phyloP scores from a whole-genome alignment of 2,113 vertebrate species.

The Zonotrichia leucophrys region DNA sequence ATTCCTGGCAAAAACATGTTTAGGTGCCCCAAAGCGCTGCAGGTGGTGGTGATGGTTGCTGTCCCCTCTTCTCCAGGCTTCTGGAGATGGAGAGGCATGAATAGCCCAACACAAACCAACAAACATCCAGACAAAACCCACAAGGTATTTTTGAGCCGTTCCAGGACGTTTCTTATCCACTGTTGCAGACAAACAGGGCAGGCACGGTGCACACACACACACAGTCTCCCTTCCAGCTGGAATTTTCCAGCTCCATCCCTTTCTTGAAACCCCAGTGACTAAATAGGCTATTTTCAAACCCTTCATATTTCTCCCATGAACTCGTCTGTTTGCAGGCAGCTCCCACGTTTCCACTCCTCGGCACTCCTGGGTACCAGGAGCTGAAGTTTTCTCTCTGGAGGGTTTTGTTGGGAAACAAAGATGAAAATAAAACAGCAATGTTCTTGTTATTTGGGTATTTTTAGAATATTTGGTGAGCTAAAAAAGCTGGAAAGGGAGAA shows the following conservation, averaged over 20 bases:
- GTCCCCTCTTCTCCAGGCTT: conserved; percentile 36
- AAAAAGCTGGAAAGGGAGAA: conserved; percentile 28
- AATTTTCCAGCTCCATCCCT: conserved; percentile 66
- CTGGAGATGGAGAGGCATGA: conserved; percentile 48
- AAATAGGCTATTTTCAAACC: conserved; percentile 45
- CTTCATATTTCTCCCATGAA: conserved; percentile 59
- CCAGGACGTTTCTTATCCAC: conserved; percentile 63
- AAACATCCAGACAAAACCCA: conserved; percentile 48
- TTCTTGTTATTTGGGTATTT: conserved; percentile 51
- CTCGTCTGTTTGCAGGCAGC: conserved; percentile 41
- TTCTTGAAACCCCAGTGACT: conserved; percentile 47
- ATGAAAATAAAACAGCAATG: conserved; percentile 38
- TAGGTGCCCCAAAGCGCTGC: conserved; percentile 46
- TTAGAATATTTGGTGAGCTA: conserved; percentile 26
- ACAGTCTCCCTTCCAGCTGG: conserved; percentile 48
- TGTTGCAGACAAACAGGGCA: conserved; percentile 61
- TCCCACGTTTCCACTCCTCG: conserved; percentile 11
- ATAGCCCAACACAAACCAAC: not conserved
- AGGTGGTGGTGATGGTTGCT: conserved; percentile 59
- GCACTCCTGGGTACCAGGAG: conserved; percentile 38
- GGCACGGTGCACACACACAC: not conserved
- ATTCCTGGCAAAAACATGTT: conserved; percentile 64
- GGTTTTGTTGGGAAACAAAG: conserved; percentile 57
- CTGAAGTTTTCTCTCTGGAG: conserved; percentile 43
- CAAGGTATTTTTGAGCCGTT: conserved; percentile 65